Evolutionary conservation across 2,113 vertebrate species (phyloP).

Genomic region (Leiothrix lutea): DNA sequence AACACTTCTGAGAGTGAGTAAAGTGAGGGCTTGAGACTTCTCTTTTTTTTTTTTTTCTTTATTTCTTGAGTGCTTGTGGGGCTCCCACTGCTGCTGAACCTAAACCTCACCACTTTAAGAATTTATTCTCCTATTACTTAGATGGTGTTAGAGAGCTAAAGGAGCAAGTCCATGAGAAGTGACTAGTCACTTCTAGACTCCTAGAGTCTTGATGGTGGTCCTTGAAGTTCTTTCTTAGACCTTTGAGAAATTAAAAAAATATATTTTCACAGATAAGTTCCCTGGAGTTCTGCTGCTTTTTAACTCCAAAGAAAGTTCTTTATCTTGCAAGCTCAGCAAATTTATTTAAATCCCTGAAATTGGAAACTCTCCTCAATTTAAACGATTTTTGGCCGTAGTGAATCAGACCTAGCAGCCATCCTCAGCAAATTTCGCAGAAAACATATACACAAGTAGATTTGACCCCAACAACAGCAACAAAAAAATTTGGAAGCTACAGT

Average conservation of each 20-base stretch:
- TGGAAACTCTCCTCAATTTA: neutral
- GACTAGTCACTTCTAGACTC: neutral
- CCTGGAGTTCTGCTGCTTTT: neutral
- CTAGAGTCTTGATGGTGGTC: neutral
- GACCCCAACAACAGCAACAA: neutral
- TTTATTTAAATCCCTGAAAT: neutral
- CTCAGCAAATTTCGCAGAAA: neutral
- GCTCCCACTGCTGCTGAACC: neutral
- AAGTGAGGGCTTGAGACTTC: neutral
- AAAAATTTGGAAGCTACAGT: neutral
- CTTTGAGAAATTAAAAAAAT: neutral
- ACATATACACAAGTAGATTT: neutral
- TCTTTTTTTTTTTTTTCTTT: neutral
- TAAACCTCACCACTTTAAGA: neutral
- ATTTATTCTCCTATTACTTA: neutral
- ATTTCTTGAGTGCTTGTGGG: neutral
- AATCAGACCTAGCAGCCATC: neutral
- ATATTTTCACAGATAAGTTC: neutral
- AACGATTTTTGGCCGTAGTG: neutral
- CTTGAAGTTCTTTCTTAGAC: neutral
- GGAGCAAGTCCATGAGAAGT: neutral
- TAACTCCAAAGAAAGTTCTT: neutral
- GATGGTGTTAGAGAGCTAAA: neutral
- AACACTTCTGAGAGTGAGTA: neutral
- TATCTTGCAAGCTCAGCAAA: neutral